Evolutionary conservation across 1,140 invertebrate genomes (phyloP), one percentile per base, ranked within the genome.

Genomic region (Berghia stephanieae): DNA sequence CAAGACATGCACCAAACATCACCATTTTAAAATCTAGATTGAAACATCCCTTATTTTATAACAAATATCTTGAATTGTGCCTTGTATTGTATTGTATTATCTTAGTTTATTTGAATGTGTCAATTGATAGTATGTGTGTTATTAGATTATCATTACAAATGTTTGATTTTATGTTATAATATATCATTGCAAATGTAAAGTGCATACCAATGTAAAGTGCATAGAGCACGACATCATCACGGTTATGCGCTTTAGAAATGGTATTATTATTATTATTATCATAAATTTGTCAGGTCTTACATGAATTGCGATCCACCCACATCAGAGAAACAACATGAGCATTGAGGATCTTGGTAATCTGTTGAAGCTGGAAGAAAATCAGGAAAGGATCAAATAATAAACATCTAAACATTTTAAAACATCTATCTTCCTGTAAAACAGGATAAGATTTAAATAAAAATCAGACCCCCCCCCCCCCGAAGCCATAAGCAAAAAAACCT

Each of bases 311-410:
- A 78, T 90, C 88, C 42, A 98, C 93, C 95, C 96, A 98, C 82
- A 98, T 95, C 81, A 99, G 91, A 0, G 96, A 96, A 78, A 96
- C 96, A 94, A 98, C 98, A 84, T 99, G 97, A 0, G 96, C 96
- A 89, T 98, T 98, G 0, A 99, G 90, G 81, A 98, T 97, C 82
- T 95, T 94, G 2, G 95, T 94, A 80, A 98, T 96, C 90, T 97
- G 96, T 10, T 95, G 93, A 63, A 97, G 94, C 92, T 94, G 89
- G 91, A 91, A 83, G 74, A 82, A 80, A 85, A 34, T 44, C 36
- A 78, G 27, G 73, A 13, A 8, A 34, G 21, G 10, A 40, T 16
- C n/a, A 75, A 4, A 27, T 38, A 44, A 1, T 27, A 27, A 0
- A 67, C 66, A 34, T 27, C 24, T 1, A 38, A 34, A 67, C 24